These are phyloP conservation scores for Chymomyza amoena DNA, from an alignment of 2,888 invertebrate genomes.

Conservation along the genomic window DNA sequence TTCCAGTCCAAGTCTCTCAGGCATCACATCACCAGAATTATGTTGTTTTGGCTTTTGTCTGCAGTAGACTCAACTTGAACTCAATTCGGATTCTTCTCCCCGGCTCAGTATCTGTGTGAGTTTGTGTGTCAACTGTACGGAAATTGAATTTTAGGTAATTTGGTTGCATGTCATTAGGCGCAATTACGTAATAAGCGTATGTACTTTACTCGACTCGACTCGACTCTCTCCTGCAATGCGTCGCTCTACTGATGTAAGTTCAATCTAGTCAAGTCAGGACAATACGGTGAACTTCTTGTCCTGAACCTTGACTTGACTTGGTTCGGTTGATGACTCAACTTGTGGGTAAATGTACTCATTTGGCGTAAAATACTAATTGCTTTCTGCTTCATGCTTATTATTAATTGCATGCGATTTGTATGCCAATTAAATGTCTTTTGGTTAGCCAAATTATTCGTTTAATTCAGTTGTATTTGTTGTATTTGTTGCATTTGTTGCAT, in stretches of 20 bases:
- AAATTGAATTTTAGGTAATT: constrained; percentile 67
- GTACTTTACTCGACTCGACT: background rate
- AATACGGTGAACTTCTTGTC: background rate
- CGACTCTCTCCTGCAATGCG: no score
- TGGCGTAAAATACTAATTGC: constrained; percentile 24
- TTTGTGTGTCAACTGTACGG: constrained; percentile 24
- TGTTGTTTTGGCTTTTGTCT: constrained; percentile 51
- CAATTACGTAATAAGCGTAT: constrained; percentile 58
- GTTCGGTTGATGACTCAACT: background rate
- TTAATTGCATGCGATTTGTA: constrained; percentile 11
- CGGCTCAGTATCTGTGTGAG: constrained; percentile 10
- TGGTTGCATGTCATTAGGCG: constrained; percentile 65
- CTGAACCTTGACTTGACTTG: background rate
- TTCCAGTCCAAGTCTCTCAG: background rate
- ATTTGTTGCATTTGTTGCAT: constrained; percentile 10
- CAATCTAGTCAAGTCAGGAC: background rate
- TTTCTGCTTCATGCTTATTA: background rate
- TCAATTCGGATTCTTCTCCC: constrained; percentile 10
- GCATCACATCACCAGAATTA: constrained; percentile 43
- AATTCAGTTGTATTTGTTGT: constrained; percentile 17
- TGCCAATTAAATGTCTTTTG: constrained; percentile 9
- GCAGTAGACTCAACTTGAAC: constrained; percentile 27
- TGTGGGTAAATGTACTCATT: background rate
- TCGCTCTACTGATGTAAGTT: background rate
- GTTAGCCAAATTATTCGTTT: background rate